phyloP scores from a whole-genome alignment of 2,888 invertebrate genomes.

The Boloria euphrosyne region DNA sequence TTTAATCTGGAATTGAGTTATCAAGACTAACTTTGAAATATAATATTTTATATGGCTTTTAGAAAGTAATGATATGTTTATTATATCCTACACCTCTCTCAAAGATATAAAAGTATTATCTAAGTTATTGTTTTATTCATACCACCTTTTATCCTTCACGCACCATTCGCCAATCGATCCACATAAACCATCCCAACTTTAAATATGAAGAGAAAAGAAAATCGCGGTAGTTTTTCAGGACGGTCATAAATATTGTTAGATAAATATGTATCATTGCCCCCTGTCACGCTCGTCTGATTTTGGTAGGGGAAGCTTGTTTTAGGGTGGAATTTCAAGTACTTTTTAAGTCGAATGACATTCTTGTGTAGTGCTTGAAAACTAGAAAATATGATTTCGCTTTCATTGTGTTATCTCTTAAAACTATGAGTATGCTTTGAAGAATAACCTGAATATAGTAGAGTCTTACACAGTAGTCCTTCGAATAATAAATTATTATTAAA shows the following conservation, averaged over 20 bases:
- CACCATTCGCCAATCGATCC: slow-evolving; percentile 54
- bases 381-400: too few species aligned
- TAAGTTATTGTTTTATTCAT: slow-evolving; percentile 52
- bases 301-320: slow-evolving; percentile 52
- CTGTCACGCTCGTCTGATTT: slow-evolving; percentile 59
- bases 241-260: slow-evolving; percentile 76
- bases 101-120: slow-evolving; percentile 27
- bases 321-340: slow-evolving; percentile 65
- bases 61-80: background rate
- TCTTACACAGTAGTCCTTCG: too few species aligned
- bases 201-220: slow-evolving; percentile 69
- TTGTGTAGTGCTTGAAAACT: too few species aligned
- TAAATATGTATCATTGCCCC: slow-evolving; percentile 79
- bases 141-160: slow-evolving; percentile 54
- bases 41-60: background rate
- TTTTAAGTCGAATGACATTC: slow-evolving; percentile 45
- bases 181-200: slow-evolving; percentile 70
- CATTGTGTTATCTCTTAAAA: too few species aligned
- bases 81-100: background rate
- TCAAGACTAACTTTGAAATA: background rate
- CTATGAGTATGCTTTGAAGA: too few species aligned
- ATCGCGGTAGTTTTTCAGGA: slow-evolving; percentile 63
- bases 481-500: too few species aligned
- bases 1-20: background rate
- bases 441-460: too few species aligned